Base-by-base conservation (phyloP, 2,888 invertebrate species). In the Taphrorychus bicolor region DNA sequence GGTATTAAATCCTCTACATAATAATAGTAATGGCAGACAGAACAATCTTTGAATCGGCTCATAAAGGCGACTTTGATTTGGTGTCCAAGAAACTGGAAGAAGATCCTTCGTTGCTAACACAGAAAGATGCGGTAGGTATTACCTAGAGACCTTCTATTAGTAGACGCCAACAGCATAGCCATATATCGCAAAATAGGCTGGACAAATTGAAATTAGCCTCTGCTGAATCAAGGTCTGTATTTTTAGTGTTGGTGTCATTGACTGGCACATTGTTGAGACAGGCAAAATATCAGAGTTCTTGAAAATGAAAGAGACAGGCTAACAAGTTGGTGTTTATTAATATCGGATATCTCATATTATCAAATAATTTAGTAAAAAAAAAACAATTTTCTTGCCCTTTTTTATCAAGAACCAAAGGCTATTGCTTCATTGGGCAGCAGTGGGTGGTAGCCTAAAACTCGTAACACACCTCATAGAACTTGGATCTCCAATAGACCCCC, bases 401-500 rank as follows among this genome's bases (percentile, higher is more conserved):
- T 21, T n/a, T 57, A 56, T 71, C 21, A 81, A 92, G 92, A 90
- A 88, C 82, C 85, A 85, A 59, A 86, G 94, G 66, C 85, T 90
- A 70, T 83, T 93, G 17, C 82, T 94, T 71, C 93, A 94, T 79
- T 92, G 94, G 91, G 91, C 93, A 40, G 87, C 90, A 56, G 84
- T 92, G 59, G 89, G 92, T 70, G 94, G 94, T 18, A 91, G 92
- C 81, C 84, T 88, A 51, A 89, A 91, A 72, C 83, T 94, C 58
- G 91, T 92, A 0, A 85, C 87, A 56, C 87, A 86, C 80, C 83
- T 94, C 48, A 79, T 93, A 42, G 88, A 89, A 62, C 81, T 84
- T 45, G 88, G 88, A 4, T 87, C 89, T 71, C 86, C 89, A 54
- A 83, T 91, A 48, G 91, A 94, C 80, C 86, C 88, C 53, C 74